Base-by-base conservation (phyloP, 2,888 invertebrate genomes). In the Mesopsocus fuscifrons region DNA sequence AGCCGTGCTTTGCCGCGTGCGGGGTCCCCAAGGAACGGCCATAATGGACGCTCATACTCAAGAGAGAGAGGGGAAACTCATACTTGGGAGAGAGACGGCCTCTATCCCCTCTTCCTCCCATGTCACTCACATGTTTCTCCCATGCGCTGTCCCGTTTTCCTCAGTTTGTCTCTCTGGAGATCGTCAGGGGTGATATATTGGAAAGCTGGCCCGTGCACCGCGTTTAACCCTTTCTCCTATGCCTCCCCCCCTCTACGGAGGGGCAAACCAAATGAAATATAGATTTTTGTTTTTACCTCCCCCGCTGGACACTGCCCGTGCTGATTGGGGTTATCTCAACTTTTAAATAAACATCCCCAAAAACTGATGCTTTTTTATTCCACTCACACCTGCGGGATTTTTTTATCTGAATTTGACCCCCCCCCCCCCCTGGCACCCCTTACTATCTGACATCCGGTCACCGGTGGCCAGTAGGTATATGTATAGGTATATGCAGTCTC, bases 1-100 rank as follows among this genome's bases (percentile, higher is more conserved):
- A 18, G 38, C 38, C 21, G 38, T 38, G 38, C 38, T 38, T 38
- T 38, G 20, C 38, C 17, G 17, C 20, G 33, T 33, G 33, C 33
- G 17, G 38, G 16, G n/a, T 20, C 38, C 38, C 38, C 13, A 20
- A 38, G 38, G 38, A 38, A 38, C 21, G 20, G 38, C 26, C 11
- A 6, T 26, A 26, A 26, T 26, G 26, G 26, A 26, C 26, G 8
- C 11, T 11, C 6, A 11, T 26, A 26, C 26, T 6, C 26, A 11
- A 11, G 26, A 6, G 26, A 26, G 26, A 26, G 26, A 26, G 26
- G n/a, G n/a, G n/a, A n/a, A n/a, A n/a, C n/a, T n/a, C n/a, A n/a
- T n/a, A n/a, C n/a, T n/a, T n/a, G n/a, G n/a, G n/a, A 26, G 8
- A 26, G 26, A 26, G 26, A 9, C 11, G 11, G 8, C 26, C 26